phyloP scores from a whole-genome alignment of 1,140 invertebrate genomes.

The Zaprionus capensis region DNA sequence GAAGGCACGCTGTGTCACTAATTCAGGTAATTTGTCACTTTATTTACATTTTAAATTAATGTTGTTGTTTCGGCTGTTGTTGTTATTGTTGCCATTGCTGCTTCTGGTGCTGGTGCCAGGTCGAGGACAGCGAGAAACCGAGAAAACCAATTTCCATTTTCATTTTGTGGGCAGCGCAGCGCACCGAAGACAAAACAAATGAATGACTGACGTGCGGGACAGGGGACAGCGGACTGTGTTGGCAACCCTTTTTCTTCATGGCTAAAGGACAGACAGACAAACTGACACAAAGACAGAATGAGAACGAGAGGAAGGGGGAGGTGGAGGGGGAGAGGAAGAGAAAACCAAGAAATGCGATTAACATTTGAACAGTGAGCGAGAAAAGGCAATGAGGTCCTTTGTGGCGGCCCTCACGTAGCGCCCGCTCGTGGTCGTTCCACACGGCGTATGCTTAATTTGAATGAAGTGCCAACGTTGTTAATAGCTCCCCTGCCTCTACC shows the following conservation, averaged over 20 bases:
- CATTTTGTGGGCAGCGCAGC: slow-evolving; percentile 72
- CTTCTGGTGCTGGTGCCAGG: slow-evolving; percentile 23
- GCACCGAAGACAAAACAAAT: slow-evolving; percentile 73
- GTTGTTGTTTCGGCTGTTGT: slow-evolving; percentile 45
- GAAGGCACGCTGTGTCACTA: slow-evolving; percentile 66
- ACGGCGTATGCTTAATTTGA: slow-evolving; percentile 72
- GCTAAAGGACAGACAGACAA: slow-evolving; percentile 52
- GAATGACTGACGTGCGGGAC: slow-evolving; percentile 68
- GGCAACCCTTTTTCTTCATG: slow-evolving; percentile 55
- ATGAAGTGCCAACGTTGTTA: slow-evolving; percentile 78
- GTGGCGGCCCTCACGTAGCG: slow-evolving; percentile 60
- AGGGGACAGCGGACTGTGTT: background rate
- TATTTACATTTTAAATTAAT: slow-evolving; percentile 81
- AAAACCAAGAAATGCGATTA: slow-evolving; percentile 78
- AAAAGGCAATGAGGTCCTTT: slow-evolving; percentile 66
- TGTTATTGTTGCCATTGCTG: slow-evolving; percentile 22
- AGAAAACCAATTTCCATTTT: slow-evolving; percentile 82
- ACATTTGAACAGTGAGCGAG: slow-evolving; percentile 73
- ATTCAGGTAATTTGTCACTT: slow-evolving; percentile 82
- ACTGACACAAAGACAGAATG: background rate
- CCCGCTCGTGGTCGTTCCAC: slow-evolving; percentile 33
- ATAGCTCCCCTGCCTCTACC: slow-evolving; percentile 50
- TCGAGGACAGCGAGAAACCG: slow-evolving; percentile 62
- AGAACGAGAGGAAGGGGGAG: background rate
- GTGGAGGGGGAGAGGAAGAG: slow-evolving; percentile 35